Base-by-base conservation (phyloP, 2,113 vertebrate species). In the Nothobranchius kuhntae region DNA sequence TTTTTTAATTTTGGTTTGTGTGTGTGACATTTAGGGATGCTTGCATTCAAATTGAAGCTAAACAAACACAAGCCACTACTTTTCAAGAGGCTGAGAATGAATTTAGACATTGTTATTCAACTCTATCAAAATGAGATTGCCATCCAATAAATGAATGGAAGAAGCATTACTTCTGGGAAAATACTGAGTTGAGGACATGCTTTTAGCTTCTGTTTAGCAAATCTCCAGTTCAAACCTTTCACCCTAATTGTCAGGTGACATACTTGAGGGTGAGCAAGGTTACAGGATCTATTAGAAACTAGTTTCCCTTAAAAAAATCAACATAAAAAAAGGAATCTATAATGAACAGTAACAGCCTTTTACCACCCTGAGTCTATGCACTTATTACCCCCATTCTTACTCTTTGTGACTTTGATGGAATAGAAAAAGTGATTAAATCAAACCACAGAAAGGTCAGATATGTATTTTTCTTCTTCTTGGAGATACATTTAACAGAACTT, bases 1-100 rank as follows among this genome's bases (percentile, higher is more conserved):
- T 80, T 81, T 21, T 83, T 90, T 85, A 81, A 86, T 89, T 91
- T 87, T 87, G 80, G 78, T 87, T 88, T 85, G 64, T 76, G 75
- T 84, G 75, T 83, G 86, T 78, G 72, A 87, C 86, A 87, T 72
- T 73, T 77, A 74, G 57, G 64, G 24, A 50, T 69, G 63, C 71
- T 87, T 86, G 78, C 77, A 82, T 81, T 84, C 50, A 84, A 80
- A 75, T 45, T 73, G 74, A 80, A 75, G 77, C 56, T 83, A 48
- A 84, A 81, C 62, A 76, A 78, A 30, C 15, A 50, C 68, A 80
- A 78, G 80, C 74, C 73, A 80, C 79, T 68, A 63, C 54, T 81
- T 78, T 65, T 15, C 24, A 66, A 80, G 9, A 30, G 30, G 30
- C 30, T 30, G 30, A 30, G 30, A 30, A 30, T 30, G 4, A 30